Evolutionary conservation across 1,140 invertebrate genomes (phyloP).

Genomic region (Drosophila parvula): DNA sequence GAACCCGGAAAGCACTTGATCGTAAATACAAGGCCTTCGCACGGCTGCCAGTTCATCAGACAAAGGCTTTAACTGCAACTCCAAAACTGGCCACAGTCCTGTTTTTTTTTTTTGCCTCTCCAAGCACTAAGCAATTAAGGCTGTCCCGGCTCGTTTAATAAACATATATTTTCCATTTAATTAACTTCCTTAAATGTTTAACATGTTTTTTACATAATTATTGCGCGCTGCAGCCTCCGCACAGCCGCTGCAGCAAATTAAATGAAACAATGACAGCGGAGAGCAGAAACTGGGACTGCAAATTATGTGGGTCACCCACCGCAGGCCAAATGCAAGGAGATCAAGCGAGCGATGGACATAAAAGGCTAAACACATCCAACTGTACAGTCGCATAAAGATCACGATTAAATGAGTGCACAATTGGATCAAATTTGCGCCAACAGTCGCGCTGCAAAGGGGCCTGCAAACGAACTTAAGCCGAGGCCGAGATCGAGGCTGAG

Average conservation of each 20-base stretch:
- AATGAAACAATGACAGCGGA: constrained; percentile 38
- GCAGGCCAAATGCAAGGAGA: constrained; percentile 56
- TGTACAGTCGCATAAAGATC: constrained; percentile 82
- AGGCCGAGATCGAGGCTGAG: constrained; percentile 27
- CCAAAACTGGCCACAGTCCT: constrained; percentile 29
- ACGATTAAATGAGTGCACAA: constrained; percentile 83
- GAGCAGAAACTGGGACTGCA: constrained; percentile 37
- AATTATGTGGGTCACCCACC: constrained; percentile 75
- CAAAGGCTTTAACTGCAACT: constrained; percentile 30
- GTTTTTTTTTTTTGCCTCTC: constrained; percentile 33
- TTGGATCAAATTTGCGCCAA: constrained; percentile 82
- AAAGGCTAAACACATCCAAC: constrained; percentile 82
- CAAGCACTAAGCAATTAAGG: constrained; percentile 64
- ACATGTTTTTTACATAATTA: constrained; percentile 80
- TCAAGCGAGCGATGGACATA: constrained; percentile 65
- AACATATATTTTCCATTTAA: constrained; percentile 81
- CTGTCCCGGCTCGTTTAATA: constrained; percentile 68
- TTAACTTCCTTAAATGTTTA: constrained; percentile 79
- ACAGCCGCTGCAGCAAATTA: constrained; percentile 10
- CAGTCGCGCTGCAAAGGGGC: constrained; percentile 33
- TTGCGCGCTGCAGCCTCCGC: constrained; percentile 36
- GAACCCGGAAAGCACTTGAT: constrained; percentile 43
- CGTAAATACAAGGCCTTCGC: constrained; percentile 32
- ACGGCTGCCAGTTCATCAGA: constrained; percentile 35
- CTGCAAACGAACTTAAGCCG: constrained; percentile 44